A percentile compares a stretch with the other conserved stretches of the same genome.
Conservation (phyloP, 2,113 vertebrate genomes). For the Symphodus melops region DNA sequence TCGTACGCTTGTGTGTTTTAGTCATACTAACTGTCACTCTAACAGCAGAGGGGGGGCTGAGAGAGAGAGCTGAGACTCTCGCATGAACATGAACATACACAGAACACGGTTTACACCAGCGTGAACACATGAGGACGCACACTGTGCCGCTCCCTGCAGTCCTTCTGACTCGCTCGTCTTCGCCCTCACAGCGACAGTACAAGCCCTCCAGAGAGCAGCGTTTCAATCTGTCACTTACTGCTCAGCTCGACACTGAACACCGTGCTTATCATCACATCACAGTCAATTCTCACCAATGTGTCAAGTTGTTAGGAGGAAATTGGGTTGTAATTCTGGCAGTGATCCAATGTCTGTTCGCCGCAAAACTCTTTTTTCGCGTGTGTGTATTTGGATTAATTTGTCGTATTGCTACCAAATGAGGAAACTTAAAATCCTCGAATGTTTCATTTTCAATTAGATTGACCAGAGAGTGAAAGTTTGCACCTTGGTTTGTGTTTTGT, state of each 20-base stretch:
- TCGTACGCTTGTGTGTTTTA: neutral
- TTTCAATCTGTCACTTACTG: slow-evolving; percentile 29
- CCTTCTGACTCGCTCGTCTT: neutral
- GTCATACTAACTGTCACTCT: slow-evolving; percentile 4
- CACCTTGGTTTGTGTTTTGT: neutral
- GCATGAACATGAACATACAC: slow-evolving; percentile 6
- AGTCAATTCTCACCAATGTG: slow-evolving; percentile 25
- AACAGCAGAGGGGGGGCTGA: slow-evolving; percentile 4
- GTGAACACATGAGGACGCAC: slow-evolving; percentile 19
- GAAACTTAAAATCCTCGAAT: slow-evolving; percentile 10
- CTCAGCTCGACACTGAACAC: slow-evolving; percentile 3
- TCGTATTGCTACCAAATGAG: slow-evolving; percentile 1
- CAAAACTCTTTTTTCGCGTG: neutral
- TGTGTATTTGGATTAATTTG: slow-evolving; percentile 7
- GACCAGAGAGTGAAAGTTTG: neutral
- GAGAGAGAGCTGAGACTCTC: neutral
- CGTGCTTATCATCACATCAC: slow-evolving; percentile 19
- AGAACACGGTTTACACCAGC: slow-evolving; percentile 4
- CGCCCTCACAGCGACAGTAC: slow-evolving; percentile 19
- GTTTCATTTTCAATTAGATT: slow-evolving; percentile 1
- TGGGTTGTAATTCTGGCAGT: slow-evolving; percentile 15
- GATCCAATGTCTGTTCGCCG: neutral
- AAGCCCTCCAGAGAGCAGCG: slow-evolving; percentile 14
- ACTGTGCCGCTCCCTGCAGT: neutral
- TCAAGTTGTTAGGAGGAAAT: slow-evolving; percentile 39